Base-by-base conservation (phyloP, 2,113 vertebrate genomes). In the Neofelis nebulosa region DNA sequence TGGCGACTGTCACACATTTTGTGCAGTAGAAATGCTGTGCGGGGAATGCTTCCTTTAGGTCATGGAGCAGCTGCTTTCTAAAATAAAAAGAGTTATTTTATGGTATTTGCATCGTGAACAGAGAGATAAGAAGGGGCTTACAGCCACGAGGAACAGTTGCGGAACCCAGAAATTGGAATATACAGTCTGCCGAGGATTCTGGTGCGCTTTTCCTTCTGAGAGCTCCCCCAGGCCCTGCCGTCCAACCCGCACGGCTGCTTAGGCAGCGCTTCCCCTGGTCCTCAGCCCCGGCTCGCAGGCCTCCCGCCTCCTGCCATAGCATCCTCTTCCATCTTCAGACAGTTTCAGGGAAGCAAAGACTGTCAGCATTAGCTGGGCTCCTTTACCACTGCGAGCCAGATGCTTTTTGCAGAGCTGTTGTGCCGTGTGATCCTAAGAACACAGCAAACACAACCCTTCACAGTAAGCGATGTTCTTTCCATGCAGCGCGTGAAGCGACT, bases 161-260 rank as follows among this genome's bases (percentile, higher is more conserved):
- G 78, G 92, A 83, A 18, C 36, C n/a, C 38, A 65, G 79, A 68
- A 52, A 8, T 2, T 23, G 45, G 25, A 80, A 3, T 3, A 2
- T 4, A 1, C 29, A 57, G 78, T 25, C 79, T 52, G 48, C 48
- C 1, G 13, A 9, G 57, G 88, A 19, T 45, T 31, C 27, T 7
- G 7, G 25, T 36, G 3, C 25, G 36, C 5, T 57, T 48, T 50
- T 74, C 50, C 83, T 71, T 29, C 55, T 23, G 52, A 3, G 31
- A 21, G 41, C 5, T 19, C n/a, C 33, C 33, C 50, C 29, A 16
- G 21, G 45, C 82, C 73, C 19, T 7, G 45, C 69, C 12, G 5
- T 8, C 31, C 38, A 13, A 1, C 10, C 31, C n/a, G 3, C 23
- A 0, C 0, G 0, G 38, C 33, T 57, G 85, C 33, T 19, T 68